phyloP scores from a whole-genome alignment of 2,113 vertebrate species.

The Rattus rattus region DNA sequence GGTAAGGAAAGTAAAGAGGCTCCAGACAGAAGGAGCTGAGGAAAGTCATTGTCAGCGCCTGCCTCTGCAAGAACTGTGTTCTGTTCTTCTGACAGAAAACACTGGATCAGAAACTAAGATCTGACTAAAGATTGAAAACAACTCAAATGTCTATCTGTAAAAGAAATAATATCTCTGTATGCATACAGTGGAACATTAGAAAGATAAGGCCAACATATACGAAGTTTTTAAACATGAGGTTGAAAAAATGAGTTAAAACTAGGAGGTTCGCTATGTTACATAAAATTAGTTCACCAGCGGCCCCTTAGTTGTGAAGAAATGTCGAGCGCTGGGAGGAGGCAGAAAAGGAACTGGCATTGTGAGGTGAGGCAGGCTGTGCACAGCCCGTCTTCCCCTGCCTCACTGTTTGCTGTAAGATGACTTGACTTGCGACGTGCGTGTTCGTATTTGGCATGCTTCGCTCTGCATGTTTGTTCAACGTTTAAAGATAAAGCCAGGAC shows the following conservation, averaged over 20 bases:
- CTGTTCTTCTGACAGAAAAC: not conserved
- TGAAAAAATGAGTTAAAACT: slow-evolving; percentile 13
- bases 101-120: not conserved
- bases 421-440: not conserved
- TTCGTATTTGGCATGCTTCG: slow-evolving; percentile 1
- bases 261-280: not conserved
- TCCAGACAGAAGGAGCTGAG: not conserved
- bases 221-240: not conserved
- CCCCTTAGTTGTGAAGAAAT: not conserved
- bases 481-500: not conserved
- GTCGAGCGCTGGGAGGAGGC: not conserved
- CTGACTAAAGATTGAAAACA: not conserved
- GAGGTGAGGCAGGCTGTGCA: not conserved
- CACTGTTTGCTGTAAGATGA: not conserved
- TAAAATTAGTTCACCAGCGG: not conserved
- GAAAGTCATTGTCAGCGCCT: not conserved
- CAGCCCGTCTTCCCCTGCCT: not conserved
- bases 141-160: not conserved
- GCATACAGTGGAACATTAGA: not conserved
- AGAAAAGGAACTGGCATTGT: too few relatives aligned
- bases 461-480: not conserved
- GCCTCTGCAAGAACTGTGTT: not conserved
- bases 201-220: not conserved
- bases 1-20: not conserved
- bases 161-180: not conserved